These are phyloP conservation scores for Thrips palmi DNA, from an alignment of 1,140 invertebrate genomes.

Conservation along the genomic window DNA sequence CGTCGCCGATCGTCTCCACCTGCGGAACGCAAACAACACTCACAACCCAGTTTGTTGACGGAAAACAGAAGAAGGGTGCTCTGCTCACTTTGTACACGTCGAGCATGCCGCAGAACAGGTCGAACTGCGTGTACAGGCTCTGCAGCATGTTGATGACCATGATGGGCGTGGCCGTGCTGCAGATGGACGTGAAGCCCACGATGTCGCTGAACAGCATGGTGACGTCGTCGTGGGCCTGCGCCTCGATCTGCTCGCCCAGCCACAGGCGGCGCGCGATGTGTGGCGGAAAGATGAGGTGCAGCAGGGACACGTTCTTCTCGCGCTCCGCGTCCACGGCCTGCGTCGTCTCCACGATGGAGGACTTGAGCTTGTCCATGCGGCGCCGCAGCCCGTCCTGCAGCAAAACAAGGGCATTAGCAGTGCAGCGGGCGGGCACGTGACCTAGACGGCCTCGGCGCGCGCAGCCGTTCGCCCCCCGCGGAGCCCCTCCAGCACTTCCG, in stretches of 20 bases:
- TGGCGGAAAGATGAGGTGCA: conserved; percentile 87
- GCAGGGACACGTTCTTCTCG: conserved; percentile 84
- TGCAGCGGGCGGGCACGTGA: no score
- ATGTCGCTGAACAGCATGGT: conserved; percentile 92
- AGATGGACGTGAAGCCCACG: conserved; percentile 89
- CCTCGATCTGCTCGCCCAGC: conserved; percentile 80
- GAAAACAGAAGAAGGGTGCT: background rate
- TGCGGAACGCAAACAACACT: conserved; percentile 21
- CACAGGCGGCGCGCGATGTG: no score
- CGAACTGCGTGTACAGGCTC: conserved; percentile 79
- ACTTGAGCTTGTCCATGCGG: conserved; percentile 88
- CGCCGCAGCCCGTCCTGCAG: conserved; percentile 74
- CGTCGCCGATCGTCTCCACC: conserved; percentile 88
- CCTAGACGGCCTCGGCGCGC: no score
- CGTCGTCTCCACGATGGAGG: conserved; percentile 81
- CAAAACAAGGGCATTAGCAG: conserved; percentile 11
- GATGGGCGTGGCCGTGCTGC: conserved; percentile 73
- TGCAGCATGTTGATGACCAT: conserved; percentile 92
- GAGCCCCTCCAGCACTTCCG: no score
- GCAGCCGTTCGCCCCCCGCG: no score
- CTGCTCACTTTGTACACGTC: conserved; percentile 76
- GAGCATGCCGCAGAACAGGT: conserved; percentile 70
- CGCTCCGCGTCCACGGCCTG: conserved; percentile 80
- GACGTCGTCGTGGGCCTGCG: conserved; percentile 77
- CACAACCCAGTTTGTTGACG: background rate